Percentiles rank a stretch among this genome's conserved stretches.
These are phyloP conservation scores for Phyllostomus hastatus DNA, from an alignment of 2,113 vertebrate species.

Conservation along the genomic window DNA sequence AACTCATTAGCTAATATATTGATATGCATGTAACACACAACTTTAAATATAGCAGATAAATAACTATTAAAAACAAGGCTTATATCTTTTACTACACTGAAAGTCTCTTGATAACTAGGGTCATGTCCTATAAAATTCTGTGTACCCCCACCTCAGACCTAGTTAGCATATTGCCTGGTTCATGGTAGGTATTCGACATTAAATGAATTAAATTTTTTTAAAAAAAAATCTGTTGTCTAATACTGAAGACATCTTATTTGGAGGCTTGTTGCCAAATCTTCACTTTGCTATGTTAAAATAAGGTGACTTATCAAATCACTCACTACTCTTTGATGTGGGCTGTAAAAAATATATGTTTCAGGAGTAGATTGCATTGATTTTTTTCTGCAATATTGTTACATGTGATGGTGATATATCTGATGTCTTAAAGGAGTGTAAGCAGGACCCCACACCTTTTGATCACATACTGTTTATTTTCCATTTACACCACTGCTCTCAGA, in stretches of 20 bases:
- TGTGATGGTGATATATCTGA: not conserved
- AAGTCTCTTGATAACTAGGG: not conserved
- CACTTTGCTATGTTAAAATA: not conserved
- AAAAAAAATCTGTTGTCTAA: not conserved
- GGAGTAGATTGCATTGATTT: not conserved
- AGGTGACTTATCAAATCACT: not conserved
- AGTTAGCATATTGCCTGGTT: not conserved
- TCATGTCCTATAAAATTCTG: not conserved
- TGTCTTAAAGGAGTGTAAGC: conserved; percentile 42
- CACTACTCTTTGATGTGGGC: not conserved
- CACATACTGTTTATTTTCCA: conserved; percentile 42
- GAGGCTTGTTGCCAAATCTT: not conserved
- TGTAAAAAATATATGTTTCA: conserved; percentile 9
- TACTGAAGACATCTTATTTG: not conserved
- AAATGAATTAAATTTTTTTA: not conserved
- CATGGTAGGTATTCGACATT: not conserved
- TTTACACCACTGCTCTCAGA: conserved; percentile 30
- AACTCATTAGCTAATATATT: not conserved
- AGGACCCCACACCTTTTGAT: not conserved
- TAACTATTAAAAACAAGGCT: not conserved
- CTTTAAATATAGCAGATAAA: not conserved
- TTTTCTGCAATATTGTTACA: not conserved
- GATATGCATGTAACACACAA: not conserved
- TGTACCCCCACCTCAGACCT: not conserved
- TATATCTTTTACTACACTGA: not conserved